phyloP scores from a whole-genome alignment of 2,888 invertebrate genomes.

The Hyppa rectilinea region DNA sequence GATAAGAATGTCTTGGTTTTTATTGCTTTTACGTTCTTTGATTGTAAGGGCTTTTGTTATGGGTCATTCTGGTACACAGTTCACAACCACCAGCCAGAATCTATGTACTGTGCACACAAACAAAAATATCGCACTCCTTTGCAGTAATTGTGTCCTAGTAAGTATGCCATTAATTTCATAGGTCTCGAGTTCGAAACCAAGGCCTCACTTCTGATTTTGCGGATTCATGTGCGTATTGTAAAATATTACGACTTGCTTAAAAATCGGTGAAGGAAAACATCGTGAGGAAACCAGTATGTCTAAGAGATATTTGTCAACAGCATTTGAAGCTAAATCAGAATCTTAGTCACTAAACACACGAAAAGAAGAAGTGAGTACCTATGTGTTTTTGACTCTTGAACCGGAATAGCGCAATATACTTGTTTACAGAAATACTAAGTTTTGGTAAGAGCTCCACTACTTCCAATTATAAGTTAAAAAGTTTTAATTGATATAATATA shows the following conservation, averaged over 20 bases:
- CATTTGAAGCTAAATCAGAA: too few species aligned
- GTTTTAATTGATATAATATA: background rate
- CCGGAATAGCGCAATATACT: background rate
- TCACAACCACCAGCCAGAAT: background rate
- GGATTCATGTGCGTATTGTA: too few species aligned
- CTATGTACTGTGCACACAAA: background rate
- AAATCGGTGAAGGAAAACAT: too few species aligned
- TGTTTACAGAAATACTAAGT: background rate
- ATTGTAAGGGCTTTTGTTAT: conserved; percentile 14
- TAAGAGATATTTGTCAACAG: too few species aligned
- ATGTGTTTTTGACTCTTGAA: background rate
- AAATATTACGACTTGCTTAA: too few species aligned
- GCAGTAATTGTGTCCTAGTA: background rate
- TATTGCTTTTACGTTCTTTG: conserved; percentile 35
- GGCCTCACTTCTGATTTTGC: too few species aligned
- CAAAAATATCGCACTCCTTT: background rate
- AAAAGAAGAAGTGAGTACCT: too few species aligned
- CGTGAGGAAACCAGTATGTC: too few species aligned
- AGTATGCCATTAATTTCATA: too few species aligned
- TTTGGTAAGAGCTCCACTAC: background rate
- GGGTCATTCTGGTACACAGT: too few species aligned
- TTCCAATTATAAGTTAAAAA: background rate
- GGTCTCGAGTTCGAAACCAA: too few species aligned
- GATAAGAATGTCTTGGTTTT: conserved; percentile 29
- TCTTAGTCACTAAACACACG: too few species aligned